Evolutionary conservation across 2,797 vertebrate genomes (phyloP).

Genomic region (Coracias cyanogaster): DNA sequence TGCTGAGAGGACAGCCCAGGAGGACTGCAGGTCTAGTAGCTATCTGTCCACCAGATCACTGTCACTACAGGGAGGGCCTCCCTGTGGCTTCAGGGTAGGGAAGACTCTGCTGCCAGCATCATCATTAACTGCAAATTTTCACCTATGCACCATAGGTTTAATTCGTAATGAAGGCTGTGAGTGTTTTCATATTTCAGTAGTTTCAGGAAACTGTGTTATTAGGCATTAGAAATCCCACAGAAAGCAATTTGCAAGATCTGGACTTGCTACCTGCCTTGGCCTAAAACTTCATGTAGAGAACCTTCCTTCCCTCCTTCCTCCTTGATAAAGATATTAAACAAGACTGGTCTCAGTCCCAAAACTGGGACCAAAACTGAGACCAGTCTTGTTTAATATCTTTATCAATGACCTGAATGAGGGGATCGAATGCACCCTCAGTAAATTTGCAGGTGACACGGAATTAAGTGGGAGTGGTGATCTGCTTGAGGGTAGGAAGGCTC

Average conservation of each 20-base stretch:
- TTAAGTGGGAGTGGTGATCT: too few species aligned
- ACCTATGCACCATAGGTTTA: not conserved
- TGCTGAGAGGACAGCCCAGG: not conserved
- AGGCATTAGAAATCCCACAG: slow-evolving; percentile 4
- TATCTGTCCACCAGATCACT: not conserved
- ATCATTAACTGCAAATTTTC: not conserved
- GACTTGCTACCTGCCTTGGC: not conserved
- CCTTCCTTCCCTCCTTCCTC: not conserved
- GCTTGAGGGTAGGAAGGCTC: too few species aligned
- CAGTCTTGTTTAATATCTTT: too few species aligned
- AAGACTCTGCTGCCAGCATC: not conserved
- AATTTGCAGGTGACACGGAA: too few species aligned
- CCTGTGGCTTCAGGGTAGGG: not conserved
- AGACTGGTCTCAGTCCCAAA: too few species aligned
- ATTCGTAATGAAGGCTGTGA: not conserved
- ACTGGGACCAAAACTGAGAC: too few species aligned
- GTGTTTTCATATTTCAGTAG: not conserved
- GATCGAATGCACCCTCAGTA: too few species aligned
- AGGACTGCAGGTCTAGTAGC: not conserved
- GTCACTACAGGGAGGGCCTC: not conserved
- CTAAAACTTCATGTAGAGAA: not conserved
- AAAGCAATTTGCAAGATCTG: slow-evolving; percentile 13
- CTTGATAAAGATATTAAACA: too few species aligned
- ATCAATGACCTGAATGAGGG: too few species aligned
- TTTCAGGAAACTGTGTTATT: not conserved